Base-by-base conservation (phyloP, 2,113 vertebrate genomes). In the Gavia stellata region DNA sequence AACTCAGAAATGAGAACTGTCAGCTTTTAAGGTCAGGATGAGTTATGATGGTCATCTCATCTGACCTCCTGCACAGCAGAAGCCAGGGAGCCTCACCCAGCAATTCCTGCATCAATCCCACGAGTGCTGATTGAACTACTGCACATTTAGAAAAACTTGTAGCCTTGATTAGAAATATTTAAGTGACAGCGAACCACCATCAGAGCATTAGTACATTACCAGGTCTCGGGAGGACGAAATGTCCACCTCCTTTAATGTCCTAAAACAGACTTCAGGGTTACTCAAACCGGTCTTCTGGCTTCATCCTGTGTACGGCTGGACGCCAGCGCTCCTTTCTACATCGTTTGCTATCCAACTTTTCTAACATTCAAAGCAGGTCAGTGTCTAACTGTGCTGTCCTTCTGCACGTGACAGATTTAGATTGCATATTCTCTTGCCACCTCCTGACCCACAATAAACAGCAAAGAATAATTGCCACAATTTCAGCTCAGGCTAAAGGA, bases 1-100 rank as follows among this genome's bases (percentile, higher is more conserved):
- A 61, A 88, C 90, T 94, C 90, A 49, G 85, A 97, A 97, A 97
- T 95, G 94, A 96, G 94, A 96, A 85, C 94, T 95, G 95, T 82
- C 95, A 88, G 84, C 53, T 73, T 72, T 85, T 68, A 96, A 95
- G 96, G 96, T 94, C 91, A 82, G 78, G 55, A 92, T 95, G 95
- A 96, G 28, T 68, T 42, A 96, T 70, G 86, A 61, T 7, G 86
- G 91, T 50, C 89, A 66, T 92, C 92, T 75, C n/a, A 9, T 25
- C 45, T 10, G 89, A 87, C 84, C 89, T 89, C 73, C 66, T 65
- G 84, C 94, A 25, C 3, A 45, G 86, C 70, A 63, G 6, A 12
- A 91, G 86, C 58, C 78, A 38, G 88, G 56, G 59, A 96, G 83
- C 70, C 86, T 70, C 77, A 4, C 34, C 49, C 94, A 68, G 91